phyloP scores from a whole-genome alignment of 1,140 invertebrate genomes.

The Episyrphus balteatus region DNA sequence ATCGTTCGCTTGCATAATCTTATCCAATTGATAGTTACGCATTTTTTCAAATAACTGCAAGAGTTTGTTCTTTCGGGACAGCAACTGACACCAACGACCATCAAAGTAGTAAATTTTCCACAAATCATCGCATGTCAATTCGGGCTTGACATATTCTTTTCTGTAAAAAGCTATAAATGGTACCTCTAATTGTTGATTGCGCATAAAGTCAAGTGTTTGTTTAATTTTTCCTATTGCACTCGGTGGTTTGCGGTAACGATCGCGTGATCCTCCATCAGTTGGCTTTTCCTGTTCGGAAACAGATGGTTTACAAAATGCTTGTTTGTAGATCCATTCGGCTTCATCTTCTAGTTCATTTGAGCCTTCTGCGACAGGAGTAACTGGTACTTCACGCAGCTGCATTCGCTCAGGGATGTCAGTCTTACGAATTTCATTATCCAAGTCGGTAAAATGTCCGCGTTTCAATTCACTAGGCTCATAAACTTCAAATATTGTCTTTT shows the following conservation, averaged over 20 bases:
- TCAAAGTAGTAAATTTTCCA: constrained; percentile 97
- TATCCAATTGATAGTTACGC: constrained; percentile 80
- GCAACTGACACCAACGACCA: constrained; percentile 91
- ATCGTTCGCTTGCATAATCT: constrained; percentile 72
- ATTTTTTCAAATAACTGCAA: constrained; percentile 80
- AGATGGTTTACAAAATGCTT: constrained; percentile 76
- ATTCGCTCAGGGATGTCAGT: constrained; percentile 85
- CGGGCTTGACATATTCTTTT: constrained; percentile 94
- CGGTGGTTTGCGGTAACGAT: constrained; percentile 32
- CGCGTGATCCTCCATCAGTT: constrained; percentile 19
- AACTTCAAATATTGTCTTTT: constrained; percentile 88
- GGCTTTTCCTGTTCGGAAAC: constrained; percentile 62
- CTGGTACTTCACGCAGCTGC: constrained; percentile 80
- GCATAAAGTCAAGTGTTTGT: constrained; percentile 90
- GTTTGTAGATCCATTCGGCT: constrained; percentile 94
- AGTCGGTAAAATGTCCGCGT: constrained; percentile 87
- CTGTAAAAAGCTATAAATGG: constrained; percentile 98
- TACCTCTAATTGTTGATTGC: constrained; percentile 90
- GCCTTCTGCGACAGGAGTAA: constrained; percentile 68
- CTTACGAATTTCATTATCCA: constrained; percentile 84
- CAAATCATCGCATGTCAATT: constrained; percentile 88
- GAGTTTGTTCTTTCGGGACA: constrained; percentile 76
- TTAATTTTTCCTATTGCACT: constrained; percentile 73
- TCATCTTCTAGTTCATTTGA: constrained; percentile 87
- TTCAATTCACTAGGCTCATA: constrained; percentile 97